phyloP scores from a whole-genome alignment of 2,888 invertebrate species.

The Athripsodes cinereus region DNA sequence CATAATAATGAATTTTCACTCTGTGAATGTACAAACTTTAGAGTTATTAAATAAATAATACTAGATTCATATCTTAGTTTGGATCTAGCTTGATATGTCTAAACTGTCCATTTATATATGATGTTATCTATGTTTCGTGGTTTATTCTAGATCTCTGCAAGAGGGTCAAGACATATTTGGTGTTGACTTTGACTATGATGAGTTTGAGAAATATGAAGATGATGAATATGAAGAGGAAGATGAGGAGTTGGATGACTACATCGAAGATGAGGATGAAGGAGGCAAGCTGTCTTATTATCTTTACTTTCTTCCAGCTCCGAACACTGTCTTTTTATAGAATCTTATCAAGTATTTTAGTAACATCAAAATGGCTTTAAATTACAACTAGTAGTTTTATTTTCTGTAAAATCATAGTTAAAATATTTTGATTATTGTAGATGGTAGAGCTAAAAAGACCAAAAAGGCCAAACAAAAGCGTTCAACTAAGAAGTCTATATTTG shows the following conservation, averaged over 20 bases:
- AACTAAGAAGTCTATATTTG: slow-evolving; percentile 80
- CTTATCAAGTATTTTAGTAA: too few species aligned
- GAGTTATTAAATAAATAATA: too few species aligned
- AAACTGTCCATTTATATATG: too few species aligned
- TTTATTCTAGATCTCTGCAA: slow-evolving; percentile 68
- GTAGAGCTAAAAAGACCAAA: slow-evolving; percentile 59
- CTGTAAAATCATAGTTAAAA: neutral
- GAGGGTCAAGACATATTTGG: slow-evolving; percentile 99
- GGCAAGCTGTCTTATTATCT: too few species aligned
- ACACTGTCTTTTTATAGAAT: neutral
- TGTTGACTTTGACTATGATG: slow-evolving; percentile 95
- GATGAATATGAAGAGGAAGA: slow-evolving; percentile 83
- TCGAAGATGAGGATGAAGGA: slow-evolving; percentile 70
- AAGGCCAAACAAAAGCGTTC: slow-evolving; percentile 71
- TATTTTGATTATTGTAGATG: slow-evolving; percentile 35
- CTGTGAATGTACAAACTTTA: too few species aligned
- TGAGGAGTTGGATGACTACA: slow-evolving; percentile 74
- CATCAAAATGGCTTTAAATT: too few species aligned
- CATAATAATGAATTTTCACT: too few species aligned
- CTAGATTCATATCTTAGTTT: too few species aligned
- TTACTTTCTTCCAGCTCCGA: neutral
- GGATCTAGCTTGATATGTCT: too few species aligned
- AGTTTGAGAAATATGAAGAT: slow-evolving; percentile 81
- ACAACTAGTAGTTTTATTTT: too few species aligned
- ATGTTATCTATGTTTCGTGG: slow-evolving; percentile 4